Conservation (phyloP, 2,888 invertebrate genomes). For the Drosophila quinaria region DNA sequence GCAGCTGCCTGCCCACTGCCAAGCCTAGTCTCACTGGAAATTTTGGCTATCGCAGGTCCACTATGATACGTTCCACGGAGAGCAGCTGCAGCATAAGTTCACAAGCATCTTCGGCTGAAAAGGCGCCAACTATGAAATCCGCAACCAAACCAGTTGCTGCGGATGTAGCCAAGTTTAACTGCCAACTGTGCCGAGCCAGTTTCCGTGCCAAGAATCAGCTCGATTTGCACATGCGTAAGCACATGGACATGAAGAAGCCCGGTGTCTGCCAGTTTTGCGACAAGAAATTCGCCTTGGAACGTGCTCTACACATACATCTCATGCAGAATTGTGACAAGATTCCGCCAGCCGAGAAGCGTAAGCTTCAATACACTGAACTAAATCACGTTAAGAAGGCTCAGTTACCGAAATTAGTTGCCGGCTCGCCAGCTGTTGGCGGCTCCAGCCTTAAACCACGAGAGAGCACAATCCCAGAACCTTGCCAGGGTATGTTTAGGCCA, state of each 20-base stretch:
- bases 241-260: conserved; percentile 40
- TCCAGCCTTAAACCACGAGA: conserved; percentile 25
- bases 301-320: conserved; percentile 82
- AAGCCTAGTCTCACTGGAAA: conserved; percentile 3
- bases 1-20: conserved; percentile 56
- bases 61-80: conserved; percentile 22
- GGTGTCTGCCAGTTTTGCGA: conserved; percentile 82
- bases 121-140: background rate
- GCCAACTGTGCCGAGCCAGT: conserved; percentile 68
- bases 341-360: conserved; percentile 82
- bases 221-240: conserved; percentile 76
- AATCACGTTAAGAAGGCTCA: conserved; percentile 81
- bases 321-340: conserved; percentile 83
- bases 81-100: conserved; percentile 3
- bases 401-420: conserved; percentile 61
- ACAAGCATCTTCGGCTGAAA: background rate
- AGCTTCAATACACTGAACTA: conserved; percentile 78
- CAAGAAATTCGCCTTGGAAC: conserved; percentile 81
- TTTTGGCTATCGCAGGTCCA: conserved; percentile 30
- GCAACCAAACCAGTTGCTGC: conserved; percentile 1
- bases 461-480: conserved; percentile 24
- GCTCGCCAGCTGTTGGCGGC: background rate
- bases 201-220: conserved; percentile 70
- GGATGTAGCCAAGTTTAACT: conserved; percentile 40
- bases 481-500: conserved; percentile 27